Percentiles rank a stretch among this genome's conserved stretches.
phyloP scores from a whole-genome alignment of 2,797 vertebrate genomes.

The Erethizon dorsatum region DNA sequence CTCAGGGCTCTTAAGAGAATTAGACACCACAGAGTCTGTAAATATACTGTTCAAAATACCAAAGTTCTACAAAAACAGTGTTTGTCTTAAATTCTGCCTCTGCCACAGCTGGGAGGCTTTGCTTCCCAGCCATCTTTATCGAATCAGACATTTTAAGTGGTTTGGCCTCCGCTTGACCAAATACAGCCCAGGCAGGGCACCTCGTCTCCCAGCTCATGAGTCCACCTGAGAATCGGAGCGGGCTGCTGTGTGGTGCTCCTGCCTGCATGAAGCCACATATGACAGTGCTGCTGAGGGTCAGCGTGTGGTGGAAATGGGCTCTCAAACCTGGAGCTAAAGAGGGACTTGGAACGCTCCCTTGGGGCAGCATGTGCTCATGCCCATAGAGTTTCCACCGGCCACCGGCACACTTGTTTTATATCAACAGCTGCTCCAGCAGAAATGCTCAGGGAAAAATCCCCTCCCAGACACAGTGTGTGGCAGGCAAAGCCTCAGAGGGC shows the following conservation, averaged over 20 bases:
- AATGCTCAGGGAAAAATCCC: background rate
- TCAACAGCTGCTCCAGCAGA: background rate
- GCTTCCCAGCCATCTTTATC: background rate
- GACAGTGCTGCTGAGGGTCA: fast-evolving
- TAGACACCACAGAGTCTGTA: fast-evolving
- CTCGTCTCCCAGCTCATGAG: fast-evolving
- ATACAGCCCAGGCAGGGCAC: background rate
- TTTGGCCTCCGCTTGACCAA: background rate
- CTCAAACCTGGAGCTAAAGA: background rate
- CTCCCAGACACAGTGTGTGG: background rate
- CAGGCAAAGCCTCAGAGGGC: background rate
- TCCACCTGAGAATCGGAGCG: background rate
- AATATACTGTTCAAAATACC: background rate
- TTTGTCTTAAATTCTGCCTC: background rate
- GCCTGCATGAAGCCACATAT: fast-evolving
- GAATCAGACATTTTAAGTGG: background rate
- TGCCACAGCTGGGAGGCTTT: background rate
- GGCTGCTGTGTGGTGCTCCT: background rate
- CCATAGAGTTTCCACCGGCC: background rate
- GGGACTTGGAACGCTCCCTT: no score
- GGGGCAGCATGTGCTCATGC: background rate
- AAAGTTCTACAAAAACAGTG: fast-evolving
- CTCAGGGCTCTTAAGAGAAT: fast-evolving
- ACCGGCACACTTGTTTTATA: background rate
- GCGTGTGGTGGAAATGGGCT: background rate